Evolutionary conservation across 2,888 invertebrate species (phyloP).

Genomic region (Caenorhabditis afra): DNA sequence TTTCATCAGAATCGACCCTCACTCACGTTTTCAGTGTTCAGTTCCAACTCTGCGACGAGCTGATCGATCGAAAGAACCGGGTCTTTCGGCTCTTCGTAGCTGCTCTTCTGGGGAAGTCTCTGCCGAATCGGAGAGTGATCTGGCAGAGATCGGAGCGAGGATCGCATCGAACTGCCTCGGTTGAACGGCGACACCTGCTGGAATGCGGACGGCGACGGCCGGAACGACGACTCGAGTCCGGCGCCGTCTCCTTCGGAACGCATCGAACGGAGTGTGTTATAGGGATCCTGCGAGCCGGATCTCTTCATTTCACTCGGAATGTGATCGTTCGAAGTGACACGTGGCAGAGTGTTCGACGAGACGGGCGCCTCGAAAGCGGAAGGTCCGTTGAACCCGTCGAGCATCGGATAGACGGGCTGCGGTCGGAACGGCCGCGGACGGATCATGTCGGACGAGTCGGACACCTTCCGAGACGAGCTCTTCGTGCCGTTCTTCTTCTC

Average conservation of each 20-base stretch:
- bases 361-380: constrained; percentile 27
- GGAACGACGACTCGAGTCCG: constrained; percentile 10
- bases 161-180: constrained; percentile 57
- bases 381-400: constrained; percentile 53
- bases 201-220: constrained; percentile 71
- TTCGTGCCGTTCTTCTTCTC: constrained; percentile 55
- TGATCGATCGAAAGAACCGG: constrained; percentile 76
- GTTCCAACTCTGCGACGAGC: constrained; percentile 78
- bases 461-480: constrained; percentile 47
- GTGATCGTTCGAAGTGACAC: constrained; percentile 53
- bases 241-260: constrained; percentile 64
- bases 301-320: constrained; percentile 51
- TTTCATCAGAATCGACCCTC: constrained; percentile 9
- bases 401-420: constrained; percentile 69
- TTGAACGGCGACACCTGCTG: constrained; percentile 63
- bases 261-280: constrained; percentile 68
- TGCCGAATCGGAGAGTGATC: constrained; percentile 61
- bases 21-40: constrained; percentile 73
- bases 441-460: constrained; percentile 56
- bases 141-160: constrained; percentile 63
- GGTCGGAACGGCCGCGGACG: constrained; percentile 73
- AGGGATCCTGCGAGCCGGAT: constrained; percentile 71
- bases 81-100: constrained; percentile 57
- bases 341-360: constrained; percentile 46
- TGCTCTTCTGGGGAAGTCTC: constrained; percentile 1